Evolutionary conservation across 2,888 invertebrate genomes (phyloP).

Genomic region (Cryptocheilus praepositus): DNA sequence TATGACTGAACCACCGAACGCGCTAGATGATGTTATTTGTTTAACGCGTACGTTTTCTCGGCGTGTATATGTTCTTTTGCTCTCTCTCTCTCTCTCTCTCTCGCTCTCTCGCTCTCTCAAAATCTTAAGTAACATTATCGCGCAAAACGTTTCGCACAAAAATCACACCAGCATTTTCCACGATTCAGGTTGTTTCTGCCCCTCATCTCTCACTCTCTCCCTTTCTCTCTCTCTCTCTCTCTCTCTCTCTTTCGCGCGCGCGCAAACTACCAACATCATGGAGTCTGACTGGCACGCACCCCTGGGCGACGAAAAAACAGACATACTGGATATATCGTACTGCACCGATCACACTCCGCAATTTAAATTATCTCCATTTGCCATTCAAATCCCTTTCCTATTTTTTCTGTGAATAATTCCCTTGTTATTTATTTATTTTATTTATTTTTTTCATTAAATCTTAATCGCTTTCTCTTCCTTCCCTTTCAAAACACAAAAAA

Average conservation of each 20-base stretch:
- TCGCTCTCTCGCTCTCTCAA: slow-evolving; percentile 41
- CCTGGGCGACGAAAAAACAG: slow-evolving; percentile 51
- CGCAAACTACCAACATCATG: neutral
- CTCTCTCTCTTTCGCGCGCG: no score
- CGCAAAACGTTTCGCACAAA: slow-evolving; percentile 57
- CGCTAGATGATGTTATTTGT: slow-evolving; percentile 47
- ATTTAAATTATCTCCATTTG: slow-evolving; percentile 41
- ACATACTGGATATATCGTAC: slow-evolving; percentile 30
- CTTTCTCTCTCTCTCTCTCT: no score
- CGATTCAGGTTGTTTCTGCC: slow-evolving; percentile 47
- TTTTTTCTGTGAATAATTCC: slow-evolving; percentile 33
- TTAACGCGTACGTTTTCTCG: slow-evolving; percentile 51
- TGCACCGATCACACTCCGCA: slow-evolving; percentile 47
- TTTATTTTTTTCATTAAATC: no score
- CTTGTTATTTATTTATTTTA: no score
- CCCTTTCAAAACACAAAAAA: slow-evolving; percentile 63
- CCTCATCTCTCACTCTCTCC: slow-evolving; percentile 28
- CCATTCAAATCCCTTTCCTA: slow-evolving; percentile 41
- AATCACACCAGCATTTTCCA: slow-evolving; percentile 65
- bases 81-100: slow-evolving; percentile 26
- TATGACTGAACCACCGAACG: slow-evolving; percentile 72
- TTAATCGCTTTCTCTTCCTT: slow-evolving; percentile 32
- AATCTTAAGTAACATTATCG: slow-evolving; percentile 69
- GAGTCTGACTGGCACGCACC: slow-evolving; percentile 51
- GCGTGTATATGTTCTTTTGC: slow-evolving; percentile 31